phyloP scores from a whole-genome alignment of 2,888 invertebrate genomes.

The Philereme transversata region DNA sequence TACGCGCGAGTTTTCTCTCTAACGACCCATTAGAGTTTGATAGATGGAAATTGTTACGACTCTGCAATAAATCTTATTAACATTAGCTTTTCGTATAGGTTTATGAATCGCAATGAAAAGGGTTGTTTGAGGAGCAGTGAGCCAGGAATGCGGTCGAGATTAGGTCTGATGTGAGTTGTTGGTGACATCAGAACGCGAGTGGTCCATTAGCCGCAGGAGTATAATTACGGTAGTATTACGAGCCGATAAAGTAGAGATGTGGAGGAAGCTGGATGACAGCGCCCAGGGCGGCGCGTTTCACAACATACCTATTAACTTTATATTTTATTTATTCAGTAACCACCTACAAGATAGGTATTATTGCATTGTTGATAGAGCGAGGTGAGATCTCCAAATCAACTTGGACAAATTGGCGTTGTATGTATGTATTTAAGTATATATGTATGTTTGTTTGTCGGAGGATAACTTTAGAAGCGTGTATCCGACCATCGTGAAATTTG shows the following conservation, averaged over 20 bases:
- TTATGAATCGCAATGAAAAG: background rate
- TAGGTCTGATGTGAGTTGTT: conserved; percentile 13
- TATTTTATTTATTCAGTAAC: background rate
- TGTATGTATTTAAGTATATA: background rate
- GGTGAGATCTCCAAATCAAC: too few relatives aligned
- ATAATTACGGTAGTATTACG: conserved; percentile 9
- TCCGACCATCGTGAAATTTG: too few relatives aligned
- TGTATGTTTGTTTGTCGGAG: too few relatives aligned
- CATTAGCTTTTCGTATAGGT: background rate
- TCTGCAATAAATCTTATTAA: conserved; percentile 17
- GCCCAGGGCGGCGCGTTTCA: background rate
- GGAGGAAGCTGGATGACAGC: conserved; percentile 1
- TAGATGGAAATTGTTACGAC: conserved; percentile 12
- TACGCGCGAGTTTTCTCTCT: conserved; percentile 1
- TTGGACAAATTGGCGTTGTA: too few relatives aligned
- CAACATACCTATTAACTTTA: background rate
- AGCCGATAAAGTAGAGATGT: conserved; percentile 1
- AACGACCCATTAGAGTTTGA: conserved; percentile 8
- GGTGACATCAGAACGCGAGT: conserved; percentile 5
- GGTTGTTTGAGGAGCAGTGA: background rate
- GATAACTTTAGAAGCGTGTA: too few relatives aligned
- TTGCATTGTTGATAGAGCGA: too few relatives aligned
- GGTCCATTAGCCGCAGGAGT: conserved; percentile 9
- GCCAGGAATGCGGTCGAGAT: conserved; percentile 13
- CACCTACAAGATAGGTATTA: too few relatives aligned